Percentiles rank a stretch among this genome's conserved stretches.
phyloP scores from a whole-genome alignment of 2,888 invertebrate species.

The Drosophila helvetica region DNA sequence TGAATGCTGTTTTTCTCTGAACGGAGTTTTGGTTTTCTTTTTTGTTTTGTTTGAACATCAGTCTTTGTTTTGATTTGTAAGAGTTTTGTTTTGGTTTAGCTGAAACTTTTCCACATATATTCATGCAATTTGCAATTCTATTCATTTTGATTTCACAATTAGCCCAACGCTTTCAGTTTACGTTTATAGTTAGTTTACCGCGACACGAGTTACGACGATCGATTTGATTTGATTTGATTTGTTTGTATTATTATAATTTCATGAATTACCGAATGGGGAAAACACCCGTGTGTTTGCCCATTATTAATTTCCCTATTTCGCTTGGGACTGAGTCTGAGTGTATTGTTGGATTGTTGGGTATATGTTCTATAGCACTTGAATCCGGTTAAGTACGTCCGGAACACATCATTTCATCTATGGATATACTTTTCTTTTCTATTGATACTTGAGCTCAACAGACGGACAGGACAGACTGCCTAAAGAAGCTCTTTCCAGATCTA shows the following conservation, averaged over 20 bases:
- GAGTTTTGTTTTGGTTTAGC: conserved; percentile 25
- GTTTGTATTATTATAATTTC: conserved; percentile 33
- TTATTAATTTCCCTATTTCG: conserved; percentile 17
- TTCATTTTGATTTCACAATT: conserved; percentile 49
- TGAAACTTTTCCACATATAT: conserved; percentile 26
- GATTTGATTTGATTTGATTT: conserved; percentile 60
- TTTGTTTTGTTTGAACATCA: conserved; percentile 58
- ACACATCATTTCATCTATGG: conserved; percentile 27
- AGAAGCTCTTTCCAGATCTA: conserved; percentile 16
- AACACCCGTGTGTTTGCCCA: conserved; percentile 33
- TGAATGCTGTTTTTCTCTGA: conserved; percentile 43
- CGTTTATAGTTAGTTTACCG: conserved; percentile 54
- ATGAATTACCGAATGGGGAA: conserved; percentile 14
- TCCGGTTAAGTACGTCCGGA: conserved; percentile 65
- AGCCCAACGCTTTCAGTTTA: conserved; percentile 55
- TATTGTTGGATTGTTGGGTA: conserved; percentile 13
- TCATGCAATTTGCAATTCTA: conserved; percentile 12
- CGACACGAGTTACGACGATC: conserved; percentile 65
- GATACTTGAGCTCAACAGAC: conserved; percentile 3
- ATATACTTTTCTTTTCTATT: conserved; percentile 11
- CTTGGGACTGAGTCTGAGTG: conserved; percentile 31
- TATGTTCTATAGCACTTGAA: conserved; percentile 54
- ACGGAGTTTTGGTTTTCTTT: conserved; percentile 50
- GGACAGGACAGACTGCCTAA: conserved; percentile 34
- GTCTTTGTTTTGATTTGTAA: conserved; percentile 62